Base-by-base conservation (phyloP, 2,888 invertebrate species). In the Protophormia terraenovae region DNA sequence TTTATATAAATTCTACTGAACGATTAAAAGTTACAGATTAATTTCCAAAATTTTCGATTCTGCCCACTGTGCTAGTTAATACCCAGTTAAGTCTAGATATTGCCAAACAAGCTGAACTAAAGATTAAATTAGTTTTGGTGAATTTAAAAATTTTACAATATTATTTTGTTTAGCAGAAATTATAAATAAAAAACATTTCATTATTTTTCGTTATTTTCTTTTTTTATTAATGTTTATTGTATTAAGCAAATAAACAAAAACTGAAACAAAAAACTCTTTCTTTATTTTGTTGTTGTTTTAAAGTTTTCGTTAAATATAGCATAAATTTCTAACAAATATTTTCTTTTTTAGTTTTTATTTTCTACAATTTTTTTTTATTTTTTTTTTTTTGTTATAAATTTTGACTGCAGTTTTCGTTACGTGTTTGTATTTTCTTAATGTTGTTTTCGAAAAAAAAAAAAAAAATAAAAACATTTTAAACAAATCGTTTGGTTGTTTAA, bases 271-370 rank as follows among this genome's bases (percentile, higher is more conserved):
- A 67, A 55, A 50, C 35, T 69, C 5, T 69, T 47, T 75, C 19
- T 71, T 22, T 50, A 62, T 69, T 19, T 53, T 67, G 27, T 72
- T 58, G 32, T 53, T 60, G 19, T 71, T 69, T 32, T 82, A 55
- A 16, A 24, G 53, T 47, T 45, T 58, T 60, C 62, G 24, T 77
- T 81, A 47, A 66, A 71, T 71, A 71, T 73, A 75, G 73, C 64
- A 67, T 73, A 64, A 80, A 55, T 72, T 71, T 79, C 76, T 77
- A 81, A 66, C 78, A 79, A 79, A 86, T 86, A 83, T 29, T 78
- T 75, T 16, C 27, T 76, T 64, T 58, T 69, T 66, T 55, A 5
- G 27, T 12, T 60, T 10, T 66, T 79, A 53, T 77, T 76, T 83
- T 81, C 71, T 79, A 76, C 64, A 81, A 73, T 12, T 81, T 72